These are phyloP conservation scores for Sympetrum striolatum DNA, from an alignment of 2,888 invertebrate genomes.

Conservation along the genomic window DNA sequence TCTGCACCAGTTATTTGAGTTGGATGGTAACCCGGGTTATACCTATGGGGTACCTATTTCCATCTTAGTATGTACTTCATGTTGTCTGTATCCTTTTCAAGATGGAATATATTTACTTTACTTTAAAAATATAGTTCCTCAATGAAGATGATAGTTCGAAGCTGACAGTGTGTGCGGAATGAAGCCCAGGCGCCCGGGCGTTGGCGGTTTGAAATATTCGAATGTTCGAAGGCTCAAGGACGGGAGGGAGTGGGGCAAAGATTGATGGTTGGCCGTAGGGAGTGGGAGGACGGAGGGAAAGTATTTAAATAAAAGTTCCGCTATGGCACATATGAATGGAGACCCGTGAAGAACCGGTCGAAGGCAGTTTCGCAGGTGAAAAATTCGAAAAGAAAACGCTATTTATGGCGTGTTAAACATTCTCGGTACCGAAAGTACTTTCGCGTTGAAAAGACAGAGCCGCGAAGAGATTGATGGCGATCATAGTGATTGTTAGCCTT, in stretches of 20 bases:
- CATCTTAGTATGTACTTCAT: too few species aligned
- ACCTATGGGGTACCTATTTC: too few species aligned
- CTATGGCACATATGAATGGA: background rate
- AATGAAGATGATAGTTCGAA: background rate
- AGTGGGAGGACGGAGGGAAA: background rate
- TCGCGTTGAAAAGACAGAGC: background rate
- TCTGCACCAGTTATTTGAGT: too few species aligned
- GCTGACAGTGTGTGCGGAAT: background rate
- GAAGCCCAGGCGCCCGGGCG: background rate
- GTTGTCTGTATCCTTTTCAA: too few species aligned
- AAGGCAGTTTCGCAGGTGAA: background rate
- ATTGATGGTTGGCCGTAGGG: background rate
- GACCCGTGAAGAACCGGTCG: background rate
- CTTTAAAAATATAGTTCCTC: background rate
- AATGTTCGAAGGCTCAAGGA: background rate
- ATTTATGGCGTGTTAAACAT: background rate
- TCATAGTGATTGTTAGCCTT: too few species aligned
- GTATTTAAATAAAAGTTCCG: background rate
- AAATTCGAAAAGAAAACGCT: background rate
- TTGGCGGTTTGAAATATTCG: background rate
- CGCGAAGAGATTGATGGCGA: too few species aligned
- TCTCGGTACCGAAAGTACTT: background rate
- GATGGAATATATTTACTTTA: background rate
- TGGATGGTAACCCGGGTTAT: too few species aligned
- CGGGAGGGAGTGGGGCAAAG: background rate